Evolutionary conservation across 2,113 vertebrate genomes (phyloP).

Genomic region (Notechis scutatus): DNA sequence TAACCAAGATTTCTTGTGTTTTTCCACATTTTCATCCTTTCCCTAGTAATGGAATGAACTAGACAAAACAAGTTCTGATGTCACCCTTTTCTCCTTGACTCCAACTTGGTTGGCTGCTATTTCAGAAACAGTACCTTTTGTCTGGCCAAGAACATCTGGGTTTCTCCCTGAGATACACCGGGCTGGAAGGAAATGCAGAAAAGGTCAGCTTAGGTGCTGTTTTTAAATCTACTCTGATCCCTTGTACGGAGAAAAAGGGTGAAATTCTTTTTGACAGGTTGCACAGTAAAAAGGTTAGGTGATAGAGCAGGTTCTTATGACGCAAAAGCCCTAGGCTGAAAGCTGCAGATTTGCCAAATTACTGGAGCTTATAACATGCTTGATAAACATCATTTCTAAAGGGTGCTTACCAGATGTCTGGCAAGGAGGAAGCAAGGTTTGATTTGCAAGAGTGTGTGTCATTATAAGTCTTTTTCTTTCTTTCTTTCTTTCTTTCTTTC

Average conservation of each 20-base stretch:
- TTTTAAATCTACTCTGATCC: neutral
- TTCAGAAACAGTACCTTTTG: conserved; percentile 23
- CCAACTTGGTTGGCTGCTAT: conserved; percentile 15
- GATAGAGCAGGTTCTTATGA: neutral
- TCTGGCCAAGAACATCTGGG: conserved; percentile 21
- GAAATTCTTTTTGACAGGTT: neutral
- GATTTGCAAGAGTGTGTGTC: neutral
- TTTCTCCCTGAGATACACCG: neutral
- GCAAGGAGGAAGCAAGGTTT: neutral
- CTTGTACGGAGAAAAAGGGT: conserved; percentile 6
- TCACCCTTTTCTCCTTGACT: conserved; percentile 14
- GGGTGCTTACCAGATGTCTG: neutral
- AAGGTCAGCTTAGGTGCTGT: conserved; percentile 5
- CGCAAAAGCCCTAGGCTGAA: neutral
- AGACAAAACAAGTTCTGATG: conserved; percentile 10
- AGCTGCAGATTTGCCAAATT: neutral
- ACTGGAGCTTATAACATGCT: neutral
- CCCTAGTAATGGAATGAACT: neutral
- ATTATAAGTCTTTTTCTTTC: neutral
- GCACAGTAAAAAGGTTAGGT: neutral
- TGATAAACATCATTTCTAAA: neutral
- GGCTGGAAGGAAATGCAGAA: conserved; percentile 20
- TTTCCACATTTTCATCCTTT: neutral
- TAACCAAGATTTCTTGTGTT: neutral
- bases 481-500: neutral